Conservation (phyloP, 2,888 invertebrate species). For the Ferrisia virgata region DNA sequence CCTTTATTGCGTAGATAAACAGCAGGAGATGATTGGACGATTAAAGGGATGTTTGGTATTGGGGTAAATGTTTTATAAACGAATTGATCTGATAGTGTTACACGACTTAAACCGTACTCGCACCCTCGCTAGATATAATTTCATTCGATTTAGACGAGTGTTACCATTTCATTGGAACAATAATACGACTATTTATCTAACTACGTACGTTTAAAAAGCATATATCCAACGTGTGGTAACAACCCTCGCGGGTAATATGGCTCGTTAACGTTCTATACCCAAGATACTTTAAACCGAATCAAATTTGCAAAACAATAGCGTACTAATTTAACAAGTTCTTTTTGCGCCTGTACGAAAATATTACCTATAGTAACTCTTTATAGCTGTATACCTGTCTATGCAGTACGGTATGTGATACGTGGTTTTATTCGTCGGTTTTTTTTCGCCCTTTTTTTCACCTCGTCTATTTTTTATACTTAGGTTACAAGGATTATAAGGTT, state of each 20-base stretch:
- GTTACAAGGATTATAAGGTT: background rate
- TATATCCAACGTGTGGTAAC: background rate
- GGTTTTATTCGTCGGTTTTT: no score
- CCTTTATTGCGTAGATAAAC: slow-evolving; percentile 28
- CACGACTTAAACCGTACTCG: slow-evolving; percentile 15
- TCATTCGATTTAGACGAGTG: slow-evolving; percentile 43
- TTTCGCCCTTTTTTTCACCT: background rate
- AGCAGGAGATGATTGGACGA: slow-evolving; percentile 41
- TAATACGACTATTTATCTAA: slow-evolving; percentile 42
- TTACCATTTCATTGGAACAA: slow-evolving; percentile 41
- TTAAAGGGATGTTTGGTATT: slow-evolving; percentile 38
- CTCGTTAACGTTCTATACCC: background rate
- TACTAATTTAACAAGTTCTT: background rate
- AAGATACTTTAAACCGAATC: slow-evolving; percentile 21
- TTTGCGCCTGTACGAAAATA: background rate
- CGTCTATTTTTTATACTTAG: background rate
- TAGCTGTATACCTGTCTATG: no score
- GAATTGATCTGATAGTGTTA: slow-evolving; percentile 37
- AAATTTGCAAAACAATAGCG: slow-evolving; percentile 33
- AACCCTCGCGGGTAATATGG: slow-evolving; percentile 38
- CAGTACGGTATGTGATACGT: no score
- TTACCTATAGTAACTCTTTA: no score
- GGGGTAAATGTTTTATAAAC: slow-evolving; percentile 35
- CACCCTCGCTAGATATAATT: slow-evolving; percentile 34
- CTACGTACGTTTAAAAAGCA: slow-evolving; percentile 19